A percentile compares a stretch with the other conserved stretches of the same genome.
Evolutionary conservation across 1,140 invertebrate species (phyloP).

Genomic region (Stegodyphus dumicola): DNA sequence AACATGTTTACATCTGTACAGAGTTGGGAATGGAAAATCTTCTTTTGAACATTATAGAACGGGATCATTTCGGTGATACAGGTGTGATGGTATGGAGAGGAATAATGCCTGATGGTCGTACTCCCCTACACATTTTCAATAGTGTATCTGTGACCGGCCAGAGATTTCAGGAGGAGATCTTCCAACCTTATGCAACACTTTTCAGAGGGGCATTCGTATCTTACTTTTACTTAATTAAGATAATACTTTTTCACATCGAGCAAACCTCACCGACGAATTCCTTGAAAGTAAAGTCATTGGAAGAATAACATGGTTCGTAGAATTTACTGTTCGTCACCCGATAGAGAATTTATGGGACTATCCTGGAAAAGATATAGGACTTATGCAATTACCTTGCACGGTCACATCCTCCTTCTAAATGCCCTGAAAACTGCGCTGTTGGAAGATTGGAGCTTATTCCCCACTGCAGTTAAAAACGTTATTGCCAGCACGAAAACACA

Average conservation of each 20-base stretch:
- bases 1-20: constrained; percentile 1
- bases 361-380: not conserved
- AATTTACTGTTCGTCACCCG: constrained; percentile 19
- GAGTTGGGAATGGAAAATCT: not conserved
- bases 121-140: constrained; percentile 23
- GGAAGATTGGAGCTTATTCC: not conserved
- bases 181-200: constrained; percentile 1
- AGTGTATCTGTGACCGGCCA: not conserved
- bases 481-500: constrained; percentile 10
- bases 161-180: constrained; percentile 1
- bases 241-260: constrained; percentile 14
- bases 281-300: not conserved
- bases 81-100: not conserved
- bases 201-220: not conserved
- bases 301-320: constrained; percentile 8
- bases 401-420: not conserved
- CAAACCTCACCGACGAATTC: not conserved
- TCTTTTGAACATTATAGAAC: constrained; percentile 4
- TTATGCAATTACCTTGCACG: no score
- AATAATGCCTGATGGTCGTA: not conserved
- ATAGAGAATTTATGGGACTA: constrained; percentile 54
- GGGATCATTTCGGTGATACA: not conserved
- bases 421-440: not conserved
- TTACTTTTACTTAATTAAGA: constrained; percentile 10
- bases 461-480: not conserved